These are phyloP conservation scores for Smithornis capensis DNA, from an alignment of 2,113 vertebrate genomes.

Conservation along the genomic window DNA sequence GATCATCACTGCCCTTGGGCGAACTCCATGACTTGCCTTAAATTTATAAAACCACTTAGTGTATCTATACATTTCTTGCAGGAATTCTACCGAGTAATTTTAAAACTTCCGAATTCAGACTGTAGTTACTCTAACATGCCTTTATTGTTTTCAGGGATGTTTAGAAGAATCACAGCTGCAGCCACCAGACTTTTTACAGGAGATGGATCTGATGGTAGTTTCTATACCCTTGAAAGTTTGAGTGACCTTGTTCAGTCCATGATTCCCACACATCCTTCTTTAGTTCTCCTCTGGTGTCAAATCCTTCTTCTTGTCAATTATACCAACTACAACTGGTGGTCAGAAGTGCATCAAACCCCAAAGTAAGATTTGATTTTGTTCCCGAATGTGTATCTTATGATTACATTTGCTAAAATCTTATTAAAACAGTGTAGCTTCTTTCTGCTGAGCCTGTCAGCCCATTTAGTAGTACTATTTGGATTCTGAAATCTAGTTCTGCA, in stretches of 20 bases:
- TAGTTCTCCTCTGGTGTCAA: conserved; percentile 98
- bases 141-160: conserved; percentile 82
- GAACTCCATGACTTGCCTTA: not conserved
- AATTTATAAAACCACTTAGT: not conserved
- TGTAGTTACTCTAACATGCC: not conserved
- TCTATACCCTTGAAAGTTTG: conserved; percentile 87
- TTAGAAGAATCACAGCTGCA: conserved; percentile 92
- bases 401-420: not conserved
- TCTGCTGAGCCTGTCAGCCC: not conserved
- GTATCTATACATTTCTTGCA: not conserved
- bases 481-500: not conserved
- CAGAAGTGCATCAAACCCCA: conserved; percentile 94
- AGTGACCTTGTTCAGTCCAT: conserved; percentile 86
- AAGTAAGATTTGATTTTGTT: conserved; percentile 73
- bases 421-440: not conserved
- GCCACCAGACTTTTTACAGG: conserved; percentile 87
- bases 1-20: not conserved
- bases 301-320: conserved; percentile 95
- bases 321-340: conserved; percentile 96
- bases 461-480: not conserved
- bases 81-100: not conserved
- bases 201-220: conserved; percentile 75
- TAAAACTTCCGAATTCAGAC: not conserved
- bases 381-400: not conserved
- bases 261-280: conserved; percentile 91